phyloP scores from a whole-genome alignment of 2,888 invertebrate genomes.

The Aradus depressus region DNA sequence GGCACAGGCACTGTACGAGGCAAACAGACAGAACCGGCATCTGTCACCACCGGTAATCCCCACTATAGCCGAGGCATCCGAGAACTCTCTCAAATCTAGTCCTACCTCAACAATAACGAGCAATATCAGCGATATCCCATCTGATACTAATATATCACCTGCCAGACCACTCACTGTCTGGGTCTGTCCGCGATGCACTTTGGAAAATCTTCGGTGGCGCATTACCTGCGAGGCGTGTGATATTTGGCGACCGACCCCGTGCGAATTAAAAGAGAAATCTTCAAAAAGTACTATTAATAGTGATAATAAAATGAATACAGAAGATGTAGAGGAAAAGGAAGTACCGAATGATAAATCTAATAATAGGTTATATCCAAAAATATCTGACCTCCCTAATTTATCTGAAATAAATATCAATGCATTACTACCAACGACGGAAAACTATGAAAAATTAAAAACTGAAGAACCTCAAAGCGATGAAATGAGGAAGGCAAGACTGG shows the following conservation, averaged over 20 bases:
- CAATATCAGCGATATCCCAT: conserved; percentile 1
- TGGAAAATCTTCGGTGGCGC: conserved; percentile 48
- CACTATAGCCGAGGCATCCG: conserved; percentile 32
- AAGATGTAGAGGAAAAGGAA: background rate
- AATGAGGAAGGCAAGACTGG: conserved; percentile 37
- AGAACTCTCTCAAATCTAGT: conserved; percentile 23
- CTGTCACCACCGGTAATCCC: conserved; percentile 32
- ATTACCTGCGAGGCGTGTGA: conserved; percentile 52
- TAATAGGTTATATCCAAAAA: conserved; percentile 8
- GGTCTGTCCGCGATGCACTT: conserved; percentile 49
- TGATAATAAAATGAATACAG: too few relatives aligned
- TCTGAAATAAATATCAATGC: conserved; percentile 5
- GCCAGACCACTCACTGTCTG: conserved; percentile 35
- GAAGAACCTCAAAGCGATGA: conserved; percentile 8
- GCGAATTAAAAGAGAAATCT: conserved; percentile 19
- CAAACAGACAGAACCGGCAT: conserved; percentile 28
- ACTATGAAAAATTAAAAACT: conserved; percentile 12
- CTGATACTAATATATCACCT: conserved; percentile 9
- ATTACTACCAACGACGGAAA: conserved; percentile 11
- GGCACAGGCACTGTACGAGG: conserved; percentile 28
- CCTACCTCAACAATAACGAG: conserved; percentile 26
- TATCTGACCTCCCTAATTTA: conserved; percentile 11
- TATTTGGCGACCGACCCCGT: conserved; percentile 38
- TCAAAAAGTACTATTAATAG: too few relatives aligned
- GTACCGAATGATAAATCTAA: background rate